These are phyloP conservation scores for Dynastes hyllus DNA, from an alignment of 2,888 invertebrate genomes.

Conservation along the genomic window DNA sequence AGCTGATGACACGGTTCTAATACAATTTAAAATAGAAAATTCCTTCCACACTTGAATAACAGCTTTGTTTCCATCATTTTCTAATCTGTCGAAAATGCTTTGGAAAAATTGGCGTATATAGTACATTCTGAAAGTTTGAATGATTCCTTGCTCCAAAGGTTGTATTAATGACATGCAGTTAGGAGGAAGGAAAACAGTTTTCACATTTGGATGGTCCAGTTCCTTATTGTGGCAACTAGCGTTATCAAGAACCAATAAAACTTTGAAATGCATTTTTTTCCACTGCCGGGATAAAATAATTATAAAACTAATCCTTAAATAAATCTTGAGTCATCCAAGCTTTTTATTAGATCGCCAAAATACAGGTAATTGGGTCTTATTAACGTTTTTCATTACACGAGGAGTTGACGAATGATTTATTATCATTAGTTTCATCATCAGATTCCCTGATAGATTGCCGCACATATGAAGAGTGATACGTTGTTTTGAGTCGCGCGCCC, in stretches of 20 bases:
- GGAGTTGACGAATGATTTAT: neutral
- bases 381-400: neutral
- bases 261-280: conserved; percentile 6
- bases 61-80: too few species aligned
- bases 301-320: conserved; percentile 3
- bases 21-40: too few species aligned
- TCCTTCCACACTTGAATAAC: too few species aligned
- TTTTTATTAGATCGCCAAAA: conserved; percentile 22
- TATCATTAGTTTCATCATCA: too few species aligned
- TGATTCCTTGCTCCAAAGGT: too few species aligned
- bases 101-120: neutral
- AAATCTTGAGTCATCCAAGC: conserved; percentile 17
- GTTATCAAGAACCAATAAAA: neutral
- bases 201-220: too few species aligned
- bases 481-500: neutral
- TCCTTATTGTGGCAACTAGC: too few species aligned
- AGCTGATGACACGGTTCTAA: too few species aligned
- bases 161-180: too few species aligned
- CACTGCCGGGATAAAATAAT: conserved; percentile 26
- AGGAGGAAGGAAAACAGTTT: too few species aligned
- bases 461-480: conserved; percentile 21
- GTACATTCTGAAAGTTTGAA: too few species aligned
- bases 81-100: neutral
- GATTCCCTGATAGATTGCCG: neutral
- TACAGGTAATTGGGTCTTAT: conserved; percentile 7